Percentiles rank a stretch among this genome's conserved stretches.
These are phyloP conservation scores for Heptranchias perlo DNA, from an alignment of 2,113 vertebrate genomes.

Conservation along the genomic window DNA sequence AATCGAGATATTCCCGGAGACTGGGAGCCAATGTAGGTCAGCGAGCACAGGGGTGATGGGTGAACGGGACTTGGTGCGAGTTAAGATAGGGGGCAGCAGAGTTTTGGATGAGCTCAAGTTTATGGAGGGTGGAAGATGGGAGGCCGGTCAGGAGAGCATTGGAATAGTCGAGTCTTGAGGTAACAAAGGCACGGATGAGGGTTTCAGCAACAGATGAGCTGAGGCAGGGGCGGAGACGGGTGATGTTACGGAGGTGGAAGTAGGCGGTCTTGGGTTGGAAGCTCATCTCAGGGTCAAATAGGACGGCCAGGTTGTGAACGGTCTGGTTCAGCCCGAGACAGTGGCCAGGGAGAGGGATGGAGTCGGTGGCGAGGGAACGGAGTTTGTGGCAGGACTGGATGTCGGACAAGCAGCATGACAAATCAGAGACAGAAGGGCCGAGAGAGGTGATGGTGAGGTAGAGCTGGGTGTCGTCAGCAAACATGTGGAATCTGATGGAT, in stretches of 20 bases:
- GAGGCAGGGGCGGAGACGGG: neutral
- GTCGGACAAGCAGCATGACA: neutral
- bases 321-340: neutral
- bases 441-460: neutral
- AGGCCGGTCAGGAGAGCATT: too few species aligned
- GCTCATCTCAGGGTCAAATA: neutral
- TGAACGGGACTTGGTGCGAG: too few species aligned
- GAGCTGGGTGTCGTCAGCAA: neutral
- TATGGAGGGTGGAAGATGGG: too few species aligned
- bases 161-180: too few species aligned
- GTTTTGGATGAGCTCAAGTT: too few species aligned
- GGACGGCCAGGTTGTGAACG: neutral
- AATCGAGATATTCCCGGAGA: too few species aligned
- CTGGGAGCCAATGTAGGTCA: too few species aligned
- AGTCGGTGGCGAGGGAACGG: neutral
- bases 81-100: too few species aligned
- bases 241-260: neutral
- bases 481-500: neutral
- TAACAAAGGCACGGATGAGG: neutral
- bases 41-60: too few species aligned
- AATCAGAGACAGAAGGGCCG: neutral
- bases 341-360: neutral
- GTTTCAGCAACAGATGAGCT: neutral
- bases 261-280: neutral
- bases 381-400: neutral